Evolutionary conservation across 2,113 vertebrate species (phyloP).

Genomic region (Carassius gibelio): DNA sequence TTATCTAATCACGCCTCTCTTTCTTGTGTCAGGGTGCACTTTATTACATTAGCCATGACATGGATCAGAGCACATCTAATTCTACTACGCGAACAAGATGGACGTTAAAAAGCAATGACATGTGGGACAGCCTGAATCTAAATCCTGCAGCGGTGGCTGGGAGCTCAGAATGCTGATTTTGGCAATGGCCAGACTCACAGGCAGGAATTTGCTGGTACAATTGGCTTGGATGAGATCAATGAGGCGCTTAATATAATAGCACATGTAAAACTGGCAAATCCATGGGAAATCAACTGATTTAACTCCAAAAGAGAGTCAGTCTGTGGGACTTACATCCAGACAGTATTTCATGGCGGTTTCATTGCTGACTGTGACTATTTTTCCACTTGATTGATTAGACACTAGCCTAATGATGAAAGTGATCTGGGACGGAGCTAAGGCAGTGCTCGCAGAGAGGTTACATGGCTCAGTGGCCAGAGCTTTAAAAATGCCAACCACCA

Average conservation of each 20-base stretch:
- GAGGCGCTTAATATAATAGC: slow-evolving; percentile 6
- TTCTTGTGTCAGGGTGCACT: slow-evolving; percentile 44
- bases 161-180: slow-evolving; percentile 23
- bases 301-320: not conserved
- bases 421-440: slow-evolving; percentile 46
- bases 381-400: slow-evolving; percentile 46
- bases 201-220: slow-evolving; percentile 23
- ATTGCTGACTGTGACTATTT: slow-evolving; percentile 33
- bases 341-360: slow-evolving; percentile 25
- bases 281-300: slow-evolving; percentile 16
- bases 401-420: slow-evolving; percentile 44
- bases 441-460: slow-evolving; percentile 34
- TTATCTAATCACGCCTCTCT: slow-evolving; percentile 38
- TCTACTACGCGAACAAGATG: slow-evolving; percentile 22
- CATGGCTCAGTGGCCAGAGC: slow-evolving; percentile 42
- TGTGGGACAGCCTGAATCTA: slow-evolving; percentile 24
- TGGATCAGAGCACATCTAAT: slow-evolving; percentile 50
- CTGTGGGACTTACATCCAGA: slow-evolving; percentile 22
- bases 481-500: slow-evolving; percentile 55
- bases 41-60: slow-evolving; percentile 47
- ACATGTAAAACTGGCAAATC: slow-evolving; percentile 17
- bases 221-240: slow-evolving; percentile 1
- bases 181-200: not conserved
- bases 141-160: slow-evolving; percentile 15
- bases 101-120: slow-evolving; percentile 35